Evolutionary conservation across 2,113 vertebrate genomes (phyloP).

Genomic region (Furnarius figulus): DNA sequence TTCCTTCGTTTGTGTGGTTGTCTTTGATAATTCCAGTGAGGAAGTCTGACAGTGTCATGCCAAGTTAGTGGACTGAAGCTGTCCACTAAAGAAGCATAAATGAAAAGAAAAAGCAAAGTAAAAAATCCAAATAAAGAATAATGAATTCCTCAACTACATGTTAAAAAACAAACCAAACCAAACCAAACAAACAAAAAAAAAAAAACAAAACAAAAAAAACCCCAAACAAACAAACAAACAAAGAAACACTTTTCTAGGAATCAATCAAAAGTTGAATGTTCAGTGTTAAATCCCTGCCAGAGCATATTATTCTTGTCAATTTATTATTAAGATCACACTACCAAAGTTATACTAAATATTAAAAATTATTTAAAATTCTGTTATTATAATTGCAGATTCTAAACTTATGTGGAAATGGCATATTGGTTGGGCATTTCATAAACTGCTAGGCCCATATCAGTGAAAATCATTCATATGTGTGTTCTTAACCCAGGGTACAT

Average conservation of each 20-base stretch:
- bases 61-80: background rate
- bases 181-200: too few species aligned
- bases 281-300: background rate
- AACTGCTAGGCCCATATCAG: background rate
- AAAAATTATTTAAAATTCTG: background rate
- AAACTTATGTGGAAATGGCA: background rate
- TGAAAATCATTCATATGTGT: background rate
- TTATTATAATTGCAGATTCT: background rate
- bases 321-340: background rate
- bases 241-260: background rate
- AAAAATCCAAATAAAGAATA: background rate
- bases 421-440: background rate
- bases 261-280: background rate
- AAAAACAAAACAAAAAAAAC: too few species aligned
- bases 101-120: background rate
- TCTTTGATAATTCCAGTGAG: background rate
- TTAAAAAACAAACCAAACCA: background rate
- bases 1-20: background rate
- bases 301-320: background rate
- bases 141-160: background rate
- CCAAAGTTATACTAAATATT: background rate
- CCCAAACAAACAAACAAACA: background rate
- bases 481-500: background rate
- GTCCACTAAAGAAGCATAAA: background rate
- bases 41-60: background rate